Conservation (phyloP, 2,797 vertebrate species). For the Rachycentron canadum region DNA sequence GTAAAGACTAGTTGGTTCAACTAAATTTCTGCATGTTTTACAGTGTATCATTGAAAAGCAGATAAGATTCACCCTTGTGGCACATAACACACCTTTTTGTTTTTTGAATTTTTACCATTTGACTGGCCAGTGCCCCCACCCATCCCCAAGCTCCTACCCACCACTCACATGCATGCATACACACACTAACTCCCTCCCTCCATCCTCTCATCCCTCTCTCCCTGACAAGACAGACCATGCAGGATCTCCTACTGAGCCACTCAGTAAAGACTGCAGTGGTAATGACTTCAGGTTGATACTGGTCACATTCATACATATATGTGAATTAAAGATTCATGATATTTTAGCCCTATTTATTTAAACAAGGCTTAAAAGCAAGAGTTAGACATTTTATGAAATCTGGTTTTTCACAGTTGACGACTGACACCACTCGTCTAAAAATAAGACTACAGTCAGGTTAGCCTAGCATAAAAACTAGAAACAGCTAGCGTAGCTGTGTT, state of each 20-base stretch:
- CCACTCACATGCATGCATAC: constrained; percentile 24
- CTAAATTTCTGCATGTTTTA: too few species aligned
- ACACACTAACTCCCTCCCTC: constrained; percentile 14
- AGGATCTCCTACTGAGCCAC: constrained; percentile 44
- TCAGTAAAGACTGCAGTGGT: constrained; percentile 40
- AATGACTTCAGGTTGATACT: constrained; percentile 38
- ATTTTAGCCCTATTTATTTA: neutral
- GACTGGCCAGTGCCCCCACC: constrained; percentile 44
- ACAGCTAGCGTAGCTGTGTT: neutral
- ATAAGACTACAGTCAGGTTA: neutral
- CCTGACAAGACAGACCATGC: constrained; percentile 20
- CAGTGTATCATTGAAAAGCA: neutral
- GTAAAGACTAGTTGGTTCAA: too few species aligned
- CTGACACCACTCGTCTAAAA: neutral
- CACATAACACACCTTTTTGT: constrained; percentile 73
- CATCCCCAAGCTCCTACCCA: constrained; percentile 7
- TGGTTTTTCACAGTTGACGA: neutral
- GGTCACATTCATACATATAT: neutral
- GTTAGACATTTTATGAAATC: neutral
- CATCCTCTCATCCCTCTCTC: constrained; percentile 35
- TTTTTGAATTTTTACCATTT: constrained; percentile 74
- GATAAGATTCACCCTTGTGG: constrained; percentile 63
- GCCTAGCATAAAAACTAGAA: neutral
- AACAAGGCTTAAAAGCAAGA: constrained; percentile 12
- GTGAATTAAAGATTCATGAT: neutral